Base-by-base conservation (phyloP, 1,140 invertebrate genomes). In the Aphaenogaster ashmeadi region DNA sequence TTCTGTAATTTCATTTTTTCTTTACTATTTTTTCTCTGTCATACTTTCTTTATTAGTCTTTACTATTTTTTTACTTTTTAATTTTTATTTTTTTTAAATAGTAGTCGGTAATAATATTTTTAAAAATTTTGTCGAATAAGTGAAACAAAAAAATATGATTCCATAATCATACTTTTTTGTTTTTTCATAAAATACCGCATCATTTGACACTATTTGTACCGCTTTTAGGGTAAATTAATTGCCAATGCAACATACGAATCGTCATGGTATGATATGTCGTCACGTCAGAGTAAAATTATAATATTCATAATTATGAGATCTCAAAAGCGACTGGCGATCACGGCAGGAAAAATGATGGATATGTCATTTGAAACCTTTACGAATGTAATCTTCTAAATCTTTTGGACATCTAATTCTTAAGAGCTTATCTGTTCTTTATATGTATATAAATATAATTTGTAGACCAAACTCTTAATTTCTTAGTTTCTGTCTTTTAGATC, bases 321-420 rank as follows among this genome's bases (percentile, higher is more conserved):
- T 2, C 85, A 78, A 6, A 74, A 64, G n/a, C 77, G 18, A 21
- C 47, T 89, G 3, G 33, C 44, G 6, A 66, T 89, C 4, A 89
- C 62, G 7, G 47, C 74, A 27, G 85, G 77, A 33, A 81, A 81
- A 47, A 75, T 89, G 38, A 54, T 47, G 36, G 52, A 67, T 54
- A 62, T 89, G 18, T 87, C 78, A 7, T 60, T 89, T 3, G 60
- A 86, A 77, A 50, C 27, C 54, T 89, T 87, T 27, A 7, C 71
- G 0, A 86, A 33, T 36, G 88, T 87, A 83, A 81, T 21, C 5
- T 21, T 44, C 2, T 27, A 56, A 44, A 8, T 44, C 8, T 5
- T 71, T 36, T 72, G 5, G 2, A 54, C 9, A 27, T 13, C 1
- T 44, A 15, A 11, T 18, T 67, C 41, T 54, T 21, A 1, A 9